phyloP scores from a whole-genome alignment of 2,888 invertebrate species.

The Caenorhabditis drosophilae region DNA sequence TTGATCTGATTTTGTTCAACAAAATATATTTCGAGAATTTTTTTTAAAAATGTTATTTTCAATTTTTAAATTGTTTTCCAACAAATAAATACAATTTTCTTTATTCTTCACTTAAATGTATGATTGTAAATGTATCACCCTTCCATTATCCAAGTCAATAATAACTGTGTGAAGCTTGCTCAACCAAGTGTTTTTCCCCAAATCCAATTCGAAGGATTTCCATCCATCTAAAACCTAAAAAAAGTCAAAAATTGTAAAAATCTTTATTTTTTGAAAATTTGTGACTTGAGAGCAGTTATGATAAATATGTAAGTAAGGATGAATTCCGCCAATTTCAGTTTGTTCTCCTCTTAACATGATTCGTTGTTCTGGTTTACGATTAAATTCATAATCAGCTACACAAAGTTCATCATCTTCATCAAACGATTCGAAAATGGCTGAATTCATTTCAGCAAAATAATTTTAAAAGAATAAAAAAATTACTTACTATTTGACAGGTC shows the following conservation, averaged over 20 bases:
- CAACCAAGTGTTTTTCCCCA: conserved; percentile 6
- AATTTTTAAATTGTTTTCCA: too few species aligned
- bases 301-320: conserved; percentile 14
- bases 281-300: conserved; percentile 15
- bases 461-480: conserved; percentile 2
- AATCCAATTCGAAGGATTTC: neutral
- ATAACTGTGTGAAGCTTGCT: conserved; percentile 6
- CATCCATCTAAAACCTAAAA: neutral
- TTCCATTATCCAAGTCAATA: conserved; percentile 22
- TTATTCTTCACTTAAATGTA: conserved; percentile 4
- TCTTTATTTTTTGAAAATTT: too few species aligned
- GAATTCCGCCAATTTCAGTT: conserved; percentile 16
- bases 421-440: neutral
- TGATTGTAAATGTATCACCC: too few species aligned
- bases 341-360: conserved; percentile 12
- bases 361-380: neutral
- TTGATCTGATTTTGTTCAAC: too few species aligned
- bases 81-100: too few species aligned
- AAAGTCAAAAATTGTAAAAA: neutral
- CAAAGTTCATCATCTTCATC: conserved; percentile 31
- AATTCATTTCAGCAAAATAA: neutral
- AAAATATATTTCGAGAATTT: too few species aligned
- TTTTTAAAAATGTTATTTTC: too few species aligned
- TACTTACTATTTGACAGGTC: conserved; percentile 15
- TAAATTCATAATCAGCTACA: neutral